A percentile compares a stretch with the other conserved stretches of the same genome.
phyloP scores from a whole-genome alignment of 2,797 vertebrate genomes.

The Cirrhinus molitorella region DNA sequence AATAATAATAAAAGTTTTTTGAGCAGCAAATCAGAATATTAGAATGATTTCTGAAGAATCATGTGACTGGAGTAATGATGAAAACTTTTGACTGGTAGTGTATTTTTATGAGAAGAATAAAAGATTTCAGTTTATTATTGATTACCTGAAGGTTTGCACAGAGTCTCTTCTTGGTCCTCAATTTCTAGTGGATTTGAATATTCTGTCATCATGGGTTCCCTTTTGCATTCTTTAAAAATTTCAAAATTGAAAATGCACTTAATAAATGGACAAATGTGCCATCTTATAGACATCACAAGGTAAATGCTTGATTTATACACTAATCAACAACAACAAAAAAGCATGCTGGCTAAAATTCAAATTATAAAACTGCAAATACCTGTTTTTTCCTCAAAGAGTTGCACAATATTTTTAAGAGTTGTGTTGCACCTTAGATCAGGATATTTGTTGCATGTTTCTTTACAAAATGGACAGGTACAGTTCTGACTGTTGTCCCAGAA shows the following conservation, averaged over 20 bases:
- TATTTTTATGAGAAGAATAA: neutral
- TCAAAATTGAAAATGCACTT: neutral
- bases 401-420: neutral
- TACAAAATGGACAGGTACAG: neutral
- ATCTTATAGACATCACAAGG: neutral
- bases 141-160: slow-evolving; percentile 10
- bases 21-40: too few species aligned
- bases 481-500: neutral
- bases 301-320: neutral
- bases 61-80: too few species aligned
- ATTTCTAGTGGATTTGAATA: neutral
- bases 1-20: too few species aligned
- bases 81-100: too few species aligned
- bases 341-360: neutral
- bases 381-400: slow-evolving; percentile 5
- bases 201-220: neutral
- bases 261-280: neutral
- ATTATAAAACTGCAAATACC: neutral
- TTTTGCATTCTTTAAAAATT: slow-evolving; percentile 3
- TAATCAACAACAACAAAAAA: neutral
- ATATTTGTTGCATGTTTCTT: neutral
- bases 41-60: too few species aligned
- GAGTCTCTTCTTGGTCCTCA: neutral
- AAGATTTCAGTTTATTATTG: too few species aligned
- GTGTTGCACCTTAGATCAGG: slow-evolving; percentile 8